Evolutionary conservation across 2,888 invertebrate genomes (phyloP).

Genomic region (Megastigmus dorsalis): DNA sequence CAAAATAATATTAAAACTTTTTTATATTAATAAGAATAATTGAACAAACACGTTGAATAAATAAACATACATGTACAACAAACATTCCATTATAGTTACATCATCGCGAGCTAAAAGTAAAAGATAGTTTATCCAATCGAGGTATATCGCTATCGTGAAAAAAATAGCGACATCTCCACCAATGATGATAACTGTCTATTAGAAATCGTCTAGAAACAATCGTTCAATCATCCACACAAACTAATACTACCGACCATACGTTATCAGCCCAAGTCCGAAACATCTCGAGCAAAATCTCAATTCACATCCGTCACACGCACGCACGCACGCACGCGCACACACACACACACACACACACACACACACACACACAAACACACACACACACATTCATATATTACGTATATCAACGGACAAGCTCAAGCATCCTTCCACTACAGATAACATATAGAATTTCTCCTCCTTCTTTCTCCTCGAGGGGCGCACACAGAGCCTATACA

Average conservation of each 20-base stretch:
- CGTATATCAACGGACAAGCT: no score
- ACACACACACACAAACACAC: no score
- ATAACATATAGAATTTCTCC: constrained; percentile 41
- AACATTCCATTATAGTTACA: no score
- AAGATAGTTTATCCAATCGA: no score
- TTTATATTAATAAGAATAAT: not conserved
- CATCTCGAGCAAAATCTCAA: constrained; percentile 14
- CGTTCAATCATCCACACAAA: constrained; percentile 19
- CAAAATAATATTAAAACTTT: not conserved
- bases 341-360: no score
- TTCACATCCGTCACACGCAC: constrained; percentile 36
- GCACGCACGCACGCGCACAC: constrained; percentile 4
- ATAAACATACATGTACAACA: no score
- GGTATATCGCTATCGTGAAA: no score
- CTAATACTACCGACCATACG: constrained; percentile 12
- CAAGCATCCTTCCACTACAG: not conserved
- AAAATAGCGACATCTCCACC: constrained; percentile 18
- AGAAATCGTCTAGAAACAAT: constrained; percentile 7
- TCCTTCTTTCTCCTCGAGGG: constrained; percentile 25
- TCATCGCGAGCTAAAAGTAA: no score
- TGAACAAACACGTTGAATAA: not conserved
- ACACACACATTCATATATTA: no score
- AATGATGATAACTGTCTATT: constrained; percentile 10
- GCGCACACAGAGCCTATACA: no score
- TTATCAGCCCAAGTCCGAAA: not conserved